A percentile compares a stretch with the other conserved stretches of the same genome.
Evolutionary conservation across 2,888 invertebrate species (phyloP).

Genomic region (Tyria jacobaeae): DNA sequence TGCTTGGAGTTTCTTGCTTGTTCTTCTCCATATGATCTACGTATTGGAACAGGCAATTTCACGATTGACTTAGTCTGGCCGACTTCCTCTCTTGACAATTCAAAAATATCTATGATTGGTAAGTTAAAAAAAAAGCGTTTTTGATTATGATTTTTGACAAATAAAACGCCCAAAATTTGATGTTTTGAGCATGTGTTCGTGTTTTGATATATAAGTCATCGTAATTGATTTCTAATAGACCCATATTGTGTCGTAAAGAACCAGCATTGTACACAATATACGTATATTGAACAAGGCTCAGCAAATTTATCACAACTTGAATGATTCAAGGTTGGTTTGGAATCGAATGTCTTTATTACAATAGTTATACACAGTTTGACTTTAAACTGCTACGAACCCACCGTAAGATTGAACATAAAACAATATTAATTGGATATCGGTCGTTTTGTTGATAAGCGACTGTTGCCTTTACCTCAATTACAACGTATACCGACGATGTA

Average conservation of each 20-base stretch:
- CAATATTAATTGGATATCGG: slow-evolving; percentile 40
- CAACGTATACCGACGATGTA: slow-evolving; percentile 26
- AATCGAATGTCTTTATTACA: slow-evolving; percentile 34
- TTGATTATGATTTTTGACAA: too few species aligned
- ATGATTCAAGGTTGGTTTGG: slow-evolving; percentile 53
- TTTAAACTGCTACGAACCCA: slow-evolving; percentile 24
- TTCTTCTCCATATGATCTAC: too few species aligned
- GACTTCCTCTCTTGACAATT: too few species aligned
- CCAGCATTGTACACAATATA: slow-evolving; percentile 49
- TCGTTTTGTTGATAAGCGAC: slow-evolving; percentile 27
- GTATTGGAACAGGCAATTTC: too few species aligned
- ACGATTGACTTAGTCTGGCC: too few species aligned
- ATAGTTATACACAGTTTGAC: slow-evolving; percentile 33
- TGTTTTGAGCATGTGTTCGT: neutral
- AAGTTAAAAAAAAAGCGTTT: too few species aligned
- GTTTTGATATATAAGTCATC: slow-evolving; percentile 20
- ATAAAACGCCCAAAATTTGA: neutral
- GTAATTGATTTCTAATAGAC: slow-evolving; percentile 44
- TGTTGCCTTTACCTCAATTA: slow-evolving; percentile 36
- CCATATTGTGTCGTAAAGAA: slow-evolving; percentile 47
- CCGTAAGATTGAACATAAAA: slow-evolving; percentile 44
- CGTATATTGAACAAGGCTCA: slow-evolving; percentile 48
- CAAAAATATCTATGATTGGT: too few species aligned
- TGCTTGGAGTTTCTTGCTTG: too few species aligned
- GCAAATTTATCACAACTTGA: slow-evolving; percentile 59